Percentiles rank a stretch among this genome's conserved stretches.
Conservation (phyloP, 2,113 vertebrate species). For the Malurus cyaneus region DNA sequence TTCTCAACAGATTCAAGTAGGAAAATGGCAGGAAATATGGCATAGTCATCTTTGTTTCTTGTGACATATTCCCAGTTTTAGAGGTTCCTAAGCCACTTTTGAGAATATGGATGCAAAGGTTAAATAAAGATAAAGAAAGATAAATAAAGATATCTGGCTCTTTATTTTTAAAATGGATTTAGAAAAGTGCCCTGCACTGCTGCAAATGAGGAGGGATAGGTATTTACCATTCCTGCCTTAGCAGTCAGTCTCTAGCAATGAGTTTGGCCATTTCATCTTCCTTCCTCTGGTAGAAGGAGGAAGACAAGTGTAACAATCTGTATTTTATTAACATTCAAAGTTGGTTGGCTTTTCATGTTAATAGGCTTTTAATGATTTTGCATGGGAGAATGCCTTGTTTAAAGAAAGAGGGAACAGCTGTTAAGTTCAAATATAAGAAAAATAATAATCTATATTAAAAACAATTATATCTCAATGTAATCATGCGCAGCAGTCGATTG, state of each 20-base stretch:
- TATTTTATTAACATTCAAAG: background rate
- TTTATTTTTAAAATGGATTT: background rate
- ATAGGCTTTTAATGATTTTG: background rate
- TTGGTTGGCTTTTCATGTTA: background rate
- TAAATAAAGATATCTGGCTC: background rate
- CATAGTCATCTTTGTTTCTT: background rate
- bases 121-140: background rate
- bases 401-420: background rate
- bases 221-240: background rate
- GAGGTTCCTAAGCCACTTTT: background rate
- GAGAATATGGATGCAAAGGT: background rate
- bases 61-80: background rate
- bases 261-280: background rate
- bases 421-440: slow-evolving; percentile 2
- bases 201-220: background rate
- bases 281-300: background rate
- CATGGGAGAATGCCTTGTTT: background rate
- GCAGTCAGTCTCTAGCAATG: background rate
- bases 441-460: too few species aligned
- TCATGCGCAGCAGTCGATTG: too few species aligned
- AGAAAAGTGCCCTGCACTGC: background rate
- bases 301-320: background rate
- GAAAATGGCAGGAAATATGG: background rate
- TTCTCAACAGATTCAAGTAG: background rate
- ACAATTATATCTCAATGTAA: too few species aligned